Conservation (phyloP, 2,113 vertebrate species). For the Cynoglossus semilaevis region DNA sequence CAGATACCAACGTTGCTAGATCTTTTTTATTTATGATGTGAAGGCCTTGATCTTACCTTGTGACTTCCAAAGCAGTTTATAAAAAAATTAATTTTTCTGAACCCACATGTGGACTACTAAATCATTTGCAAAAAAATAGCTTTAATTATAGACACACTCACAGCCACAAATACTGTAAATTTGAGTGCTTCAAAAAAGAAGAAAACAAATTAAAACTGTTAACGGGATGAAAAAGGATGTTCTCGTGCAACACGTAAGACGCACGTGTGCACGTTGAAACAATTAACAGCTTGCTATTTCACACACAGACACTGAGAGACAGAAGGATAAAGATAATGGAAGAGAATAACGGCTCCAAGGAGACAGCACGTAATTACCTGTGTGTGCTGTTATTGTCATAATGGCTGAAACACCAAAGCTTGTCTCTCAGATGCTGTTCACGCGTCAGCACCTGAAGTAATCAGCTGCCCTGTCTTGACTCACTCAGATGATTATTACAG, state of each 20-base stretch:
- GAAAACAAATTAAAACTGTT: neutral
- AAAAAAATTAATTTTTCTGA: no score
- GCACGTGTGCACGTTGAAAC: neutral
- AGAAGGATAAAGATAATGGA: slow-evolving; percentile 1
- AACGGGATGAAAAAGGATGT: neutral
- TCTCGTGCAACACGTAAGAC: neutral
- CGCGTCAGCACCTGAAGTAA: slow-evolving; percentile 22
- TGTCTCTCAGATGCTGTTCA: slow-evolving; percentile 11
- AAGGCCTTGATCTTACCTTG: neutral
- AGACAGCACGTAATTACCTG: slow-evolving; percentile 22
- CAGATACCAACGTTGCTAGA: no score
- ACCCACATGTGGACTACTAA: no score
- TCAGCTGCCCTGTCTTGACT: neutral
- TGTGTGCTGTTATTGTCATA: slow-evolving; percentile 18
- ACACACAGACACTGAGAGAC: neutral
- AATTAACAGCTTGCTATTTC: neutral
- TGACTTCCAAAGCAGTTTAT: no score
- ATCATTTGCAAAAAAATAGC: no score
- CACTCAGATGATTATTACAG: slow-evolving; percentile 1
- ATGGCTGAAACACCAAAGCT: slow-evolving; percentile 16
- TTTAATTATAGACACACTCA: no score
- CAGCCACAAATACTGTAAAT: no score
- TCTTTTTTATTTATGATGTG: no score
- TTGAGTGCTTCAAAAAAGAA: no score
- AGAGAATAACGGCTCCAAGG: slow-evolving; percentile 13